phyloP scores from a whole-genome alignment of 2,888 invertebrate species.

The Eutolmus rufibarbis region DNA sequence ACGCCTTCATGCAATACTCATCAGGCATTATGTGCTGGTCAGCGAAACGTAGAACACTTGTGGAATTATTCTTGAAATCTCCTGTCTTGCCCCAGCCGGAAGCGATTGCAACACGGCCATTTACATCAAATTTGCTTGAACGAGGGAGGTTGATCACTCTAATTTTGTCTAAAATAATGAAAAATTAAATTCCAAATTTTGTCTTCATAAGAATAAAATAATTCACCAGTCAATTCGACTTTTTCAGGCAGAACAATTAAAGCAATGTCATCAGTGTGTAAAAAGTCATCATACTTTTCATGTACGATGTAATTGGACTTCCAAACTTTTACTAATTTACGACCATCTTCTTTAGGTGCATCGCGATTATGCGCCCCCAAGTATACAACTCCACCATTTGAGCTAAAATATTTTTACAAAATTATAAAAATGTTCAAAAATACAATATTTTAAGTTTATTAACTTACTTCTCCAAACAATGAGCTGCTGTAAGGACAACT shows the following conservation, averaged over 20 bases:
- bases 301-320: conserved; percentile 55
- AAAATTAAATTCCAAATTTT: not conserved
- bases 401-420: not conserved
- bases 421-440: not conserved
- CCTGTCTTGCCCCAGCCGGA: conserved; percentile 27
- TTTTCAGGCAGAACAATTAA: conserved; percentile 56
- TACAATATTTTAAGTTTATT: not conserved
- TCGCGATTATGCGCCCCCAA: conserved; percentile 37
- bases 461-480: conserved; percentile 17
- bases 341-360: conserved; percentile 1
- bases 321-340: conserved; percentile 13
- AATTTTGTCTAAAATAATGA: not conserved
- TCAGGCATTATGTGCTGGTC: not conserved
- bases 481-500: conserved; percentile 43
- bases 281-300: conserved; percentile 58
- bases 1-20: not conserved
- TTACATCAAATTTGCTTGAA: not conserved
- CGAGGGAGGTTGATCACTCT: not conserved
- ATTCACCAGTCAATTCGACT: conserved; percentile 57
- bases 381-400: conserved; percentile 15
- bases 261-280: conserved; percentile 59
- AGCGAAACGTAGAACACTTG: conserved; percentile 19
- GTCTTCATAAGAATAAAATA: not conserved
- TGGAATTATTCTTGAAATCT: not conserved
- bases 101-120: not conserved